Evolutionary conservation across 2,797 vertebrate genomes (phyloP), one percentile per base, ranked within the genome.

Genomic region (Pempheris klunzingeri): DNA sequence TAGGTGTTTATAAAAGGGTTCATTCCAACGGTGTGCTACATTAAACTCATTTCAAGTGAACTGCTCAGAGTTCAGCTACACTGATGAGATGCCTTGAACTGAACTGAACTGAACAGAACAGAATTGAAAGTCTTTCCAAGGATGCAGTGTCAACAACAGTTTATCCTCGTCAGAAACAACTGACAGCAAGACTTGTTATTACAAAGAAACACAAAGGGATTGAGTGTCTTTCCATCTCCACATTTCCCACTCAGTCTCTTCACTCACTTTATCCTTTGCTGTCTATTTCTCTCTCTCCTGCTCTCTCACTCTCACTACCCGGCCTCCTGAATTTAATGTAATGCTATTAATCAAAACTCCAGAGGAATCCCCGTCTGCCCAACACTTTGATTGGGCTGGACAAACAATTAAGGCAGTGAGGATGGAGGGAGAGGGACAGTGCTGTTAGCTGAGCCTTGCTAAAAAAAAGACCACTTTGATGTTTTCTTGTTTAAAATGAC

Each of bases 301-400:
- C 28, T 18, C 20, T 61, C 68, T 61, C 65, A 5, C 60, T 64
- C 38, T 49, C 53, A 55, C 28, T 62, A 26, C 38, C 59, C 24
- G 7, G 59, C 74, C 77, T 64, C 67, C 39, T 66, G 59, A 75
- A 64, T 74, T 88, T 86, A 77, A 88, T 86, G 80, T 73, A 62
- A 75, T 66, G 60, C 79, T 65, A 88, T 91, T 88, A 88, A 90
- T 94, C 84, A 89, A 84, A 84, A 64, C 71, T 76, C 70, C n/a
- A 58, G 59, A 79, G 72, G 65, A 90, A 86, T 66, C 62, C 44
- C 39, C 32, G 49, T 73, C 78, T 73, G 67, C 76, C 58, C 66
- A 54, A 38, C 71, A 58, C 77, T 83, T 78, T 84, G 79, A 90
- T 81, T 69, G 66, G 46, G 12, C 68, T 13, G 60, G 38, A 78